phyloP scores from a whole-genome alignment of 2,113 vertebrate genomes.

The Bagarius yarrelli region DNA sequence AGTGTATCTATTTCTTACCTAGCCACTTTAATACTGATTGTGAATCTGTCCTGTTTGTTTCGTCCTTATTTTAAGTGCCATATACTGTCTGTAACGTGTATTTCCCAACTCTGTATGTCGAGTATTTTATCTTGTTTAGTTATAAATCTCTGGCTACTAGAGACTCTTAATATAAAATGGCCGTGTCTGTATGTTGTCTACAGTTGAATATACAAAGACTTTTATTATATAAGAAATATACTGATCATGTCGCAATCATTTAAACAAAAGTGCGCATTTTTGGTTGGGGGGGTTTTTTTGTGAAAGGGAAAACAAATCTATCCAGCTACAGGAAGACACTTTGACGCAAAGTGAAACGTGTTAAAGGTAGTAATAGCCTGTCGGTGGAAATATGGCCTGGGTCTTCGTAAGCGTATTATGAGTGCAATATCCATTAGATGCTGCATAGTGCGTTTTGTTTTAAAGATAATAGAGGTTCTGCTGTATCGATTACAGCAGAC shows the following conservation, averaged over 20 bases:
- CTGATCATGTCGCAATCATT: conserved; percentile 4
- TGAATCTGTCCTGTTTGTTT: conserved; percentile 2
- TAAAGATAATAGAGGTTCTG: conserved; percentile 47
- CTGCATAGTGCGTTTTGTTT: conserved; percentile 46
- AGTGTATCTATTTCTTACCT: conserved; percentile 15
- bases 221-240: conserved; percentile 22
- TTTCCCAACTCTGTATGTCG: conserved; percentile 22
- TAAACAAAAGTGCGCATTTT: neutral
- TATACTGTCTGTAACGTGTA: conserved; percentile 17
- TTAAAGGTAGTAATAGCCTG: conserved; percentile 33
- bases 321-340: conserved; percentile 3
- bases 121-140: conserved; percentile 27
- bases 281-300: neutral
- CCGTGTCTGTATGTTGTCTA: conserved; percentile 19
- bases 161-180: conserved; percentile 31
- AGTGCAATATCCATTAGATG: conserved; percentile 37
- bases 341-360: conserved; percentile 31
- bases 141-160: conserved; percentile 28
- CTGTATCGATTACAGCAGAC: conserved; percentile 61
- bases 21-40: conserved; percentile 11
- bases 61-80: conserved; percentile 27
- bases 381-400: conserved; percentile 13
- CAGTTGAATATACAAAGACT: conserved; percentile 22
- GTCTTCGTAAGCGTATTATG: conserved; percentile 17
- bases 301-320: neutral